Percentiles rank a stretch among this genome's conserved stretches.
phyloP scores from a whole-genome alignment of 1,140 invertebrate species.

The Kradibia gibbosae region DNA sequence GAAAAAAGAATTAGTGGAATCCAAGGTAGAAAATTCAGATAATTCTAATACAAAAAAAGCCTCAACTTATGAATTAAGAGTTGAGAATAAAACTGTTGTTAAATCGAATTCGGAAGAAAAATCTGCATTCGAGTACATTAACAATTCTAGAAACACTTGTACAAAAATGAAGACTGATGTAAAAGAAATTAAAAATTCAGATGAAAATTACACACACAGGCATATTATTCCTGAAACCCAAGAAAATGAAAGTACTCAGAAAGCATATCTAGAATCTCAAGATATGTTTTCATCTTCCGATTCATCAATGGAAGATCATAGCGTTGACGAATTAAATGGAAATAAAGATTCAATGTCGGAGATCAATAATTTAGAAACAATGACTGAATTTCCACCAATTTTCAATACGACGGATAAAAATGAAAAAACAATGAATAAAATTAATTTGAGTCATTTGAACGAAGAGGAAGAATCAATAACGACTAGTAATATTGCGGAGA shows the following conservation, averaged over 20 bases:
- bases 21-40: not conserved
- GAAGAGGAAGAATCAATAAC: too few relatives aligned
- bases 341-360: not conserved
- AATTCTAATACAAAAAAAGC: not conserved
- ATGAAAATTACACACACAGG: not conserved
- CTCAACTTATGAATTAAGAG: not conserved
- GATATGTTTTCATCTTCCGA: constrained; percentile 30
- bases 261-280: constrained; percentile 20
- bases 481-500: too few relatives aligned
- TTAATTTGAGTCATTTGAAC: too few relatives aligned
- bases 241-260: not conserved
- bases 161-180: not conserved
- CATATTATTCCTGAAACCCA: constrained; percentile 20
- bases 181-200: not conserved
- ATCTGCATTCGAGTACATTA: not conserved
- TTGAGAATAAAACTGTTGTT: not conserved
- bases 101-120: not conserved
- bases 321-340: not conserved
- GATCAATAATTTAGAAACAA: not conserved
- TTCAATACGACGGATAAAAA: too few relatives aligned
- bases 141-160: not conserved
- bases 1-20: too few relatives aligned
- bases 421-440: too few relatives aligned
- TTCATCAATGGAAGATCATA: not conserved
- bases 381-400: too few relatives aligned